phyloP scores from a whole-genome alignment of 53 echinoderm and acorn worm species.

The Apostichopus leukothele region DNA sequence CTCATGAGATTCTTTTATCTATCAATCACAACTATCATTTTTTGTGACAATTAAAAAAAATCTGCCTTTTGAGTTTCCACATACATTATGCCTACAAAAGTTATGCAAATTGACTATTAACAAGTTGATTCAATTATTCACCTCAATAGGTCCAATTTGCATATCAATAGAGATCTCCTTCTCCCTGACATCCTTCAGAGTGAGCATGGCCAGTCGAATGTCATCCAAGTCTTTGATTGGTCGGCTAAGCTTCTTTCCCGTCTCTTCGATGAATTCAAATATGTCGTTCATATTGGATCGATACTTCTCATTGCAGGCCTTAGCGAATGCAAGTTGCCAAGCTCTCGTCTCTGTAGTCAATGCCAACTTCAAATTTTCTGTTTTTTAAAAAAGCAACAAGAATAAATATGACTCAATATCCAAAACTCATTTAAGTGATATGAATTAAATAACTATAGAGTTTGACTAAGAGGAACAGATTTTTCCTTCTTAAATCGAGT shows the following conservation, averaged over 20 bases:
- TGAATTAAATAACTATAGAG: too few species aligned
- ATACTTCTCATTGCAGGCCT: constrained; percentile 91
- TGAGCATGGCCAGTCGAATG: constrained; percentile 92
- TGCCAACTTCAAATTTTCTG: constrained; percentile 89
- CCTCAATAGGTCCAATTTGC: constrained; percentile 99
- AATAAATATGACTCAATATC: too few species aligned
- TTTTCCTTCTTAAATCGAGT: too few species aligned
- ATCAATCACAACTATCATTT: too few species aligned
- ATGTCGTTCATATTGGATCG: constrained; percentile 94
- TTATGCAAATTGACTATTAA: too few species aligned
- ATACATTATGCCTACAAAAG: too few species aligned
- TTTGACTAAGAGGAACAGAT: too few species aligned
- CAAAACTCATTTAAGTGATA: too few species aligned
- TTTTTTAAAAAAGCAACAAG: neutral
- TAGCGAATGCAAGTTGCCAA: constrained; percentile 87
- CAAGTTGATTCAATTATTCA: constrained; percentile 53
- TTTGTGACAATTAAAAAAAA: too few species aligned
- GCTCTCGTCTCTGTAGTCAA: constrained; percentile 93
- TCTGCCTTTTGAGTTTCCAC: too few species aligned
- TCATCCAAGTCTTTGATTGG: constrained; percentile 97
- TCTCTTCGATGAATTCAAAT: constrained; percentile 93
- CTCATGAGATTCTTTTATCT: too few species aligned
- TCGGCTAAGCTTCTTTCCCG: constrained; percentile 78
- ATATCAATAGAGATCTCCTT: constrained; percentile 98
- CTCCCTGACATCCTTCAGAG: constrained; percentile 91